Conservation (phyloP, 2,888 invertebrate genomes). For the Yponomeuta sedellus region DNA sequence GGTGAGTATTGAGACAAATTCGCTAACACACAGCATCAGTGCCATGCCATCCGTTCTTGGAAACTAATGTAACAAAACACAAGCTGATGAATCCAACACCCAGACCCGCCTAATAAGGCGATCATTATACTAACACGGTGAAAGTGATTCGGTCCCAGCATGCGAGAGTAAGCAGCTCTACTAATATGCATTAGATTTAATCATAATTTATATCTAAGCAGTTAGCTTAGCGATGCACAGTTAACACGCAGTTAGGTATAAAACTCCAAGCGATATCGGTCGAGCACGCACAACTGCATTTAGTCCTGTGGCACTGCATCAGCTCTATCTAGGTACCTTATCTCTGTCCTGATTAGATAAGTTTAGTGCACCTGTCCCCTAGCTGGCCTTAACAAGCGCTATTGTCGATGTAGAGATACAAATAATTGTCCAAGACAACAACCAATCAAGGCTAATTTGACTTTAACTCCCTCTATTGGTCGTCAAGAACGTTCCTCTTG, state of each 20-base stretch:
- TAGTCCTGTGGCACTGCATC: constrained; percentile 14
- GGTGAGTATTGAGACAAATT: not conserved
- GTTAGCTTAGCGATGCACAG: constrained; percentile 38
- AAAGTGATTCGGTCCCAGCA: not conserved
- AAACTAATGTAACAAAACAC: not conserved
- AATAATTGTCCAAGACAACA: constrained; percentile 1
- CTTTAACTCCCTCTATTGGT: constrained; percentile 9
- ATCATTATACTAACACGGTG: not conserved
- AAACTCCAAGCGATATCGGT: constrained; percentile 43
- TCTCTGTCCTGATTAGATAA: constrained; percentile 48
- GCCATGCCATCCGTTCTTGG: not conserved
- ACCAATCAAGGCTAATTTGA: constrained; percentile 11
- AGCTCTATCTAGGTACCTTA: constrained; percentile 33
- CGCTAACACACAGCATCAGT: not conserved
- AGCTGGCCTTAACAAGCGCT: constrained; percentile 42
- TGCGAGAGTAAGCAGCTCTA: not conserved
- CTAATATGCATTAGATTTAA: constrained; percentile 35
- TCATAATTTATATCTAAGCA: constrained; percentile 38
- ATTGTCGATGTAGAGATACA: constrained; percentile 35
- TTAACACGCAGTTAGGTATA: constrained; percentile 39
- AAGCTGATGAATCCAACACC: constrained; percentile 4
- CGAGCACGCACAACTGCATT: constrained; percentile 19
- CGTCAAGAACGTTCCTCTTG: constrained; percentile 9
- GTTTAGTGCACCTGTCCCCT: constrained; percentile 43
- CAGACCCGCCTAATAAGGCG: not conserved